Percentiles rank a stretch among this genome's conserved stretches.
These are phyloP conservation scores for Chanos chanos DNA, from an alignment of 2,797 vertebrate genomes.

Conservation along the genomic window DNA sequence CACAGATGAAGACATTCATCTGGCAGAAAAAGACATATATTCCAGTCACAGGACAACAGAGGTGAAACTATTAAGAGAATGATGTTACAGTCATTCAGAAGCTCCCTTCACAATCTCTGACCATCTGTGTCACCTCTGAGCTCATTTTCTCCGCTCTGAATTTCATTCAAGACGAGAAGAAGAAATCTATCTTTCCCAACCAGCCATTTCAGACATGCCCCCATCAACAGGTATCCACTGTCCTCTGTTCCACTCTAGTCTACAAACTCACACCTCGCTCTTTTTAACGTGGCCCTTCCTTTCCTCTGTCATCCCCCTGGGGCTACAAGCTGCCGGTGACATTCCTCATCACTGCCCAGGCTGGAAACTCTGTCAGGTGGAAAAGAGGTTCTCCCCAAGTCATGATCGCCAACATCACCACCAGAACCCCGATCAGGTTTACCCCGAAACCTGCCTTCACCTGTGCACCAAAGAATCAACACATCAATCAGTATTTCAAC, in stretches of 20 bases:
- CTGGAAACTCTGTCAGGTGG: conserved; percentile 83
- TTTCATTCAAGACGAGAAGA: no score
- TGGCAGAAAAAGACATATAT: no score
- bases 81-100: no score
- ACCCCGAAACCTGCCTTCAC: conserved; percentile 96
- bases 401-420: conserved; percentile 93
- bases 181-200: no score
- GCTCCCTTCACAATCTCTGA: background rate
- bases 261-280: background rate
- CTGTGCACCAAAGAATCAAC: no score
- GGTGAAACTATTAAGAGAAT: no score
- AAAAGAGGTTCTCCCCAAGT: conserved; percentile 95
- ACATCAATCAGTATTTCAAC: no score
- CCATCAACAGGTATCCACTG: no score
- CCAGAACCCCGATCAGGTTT: conserved; percentile 89
- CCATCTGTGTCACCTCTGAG: background rate
- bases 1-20: no score
- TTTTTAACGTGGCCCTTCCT: background rate
- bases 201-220: no score
- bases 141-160: no score
- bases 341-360: conserved; percentile 82
- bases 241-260: background rate
- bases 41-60: no score
- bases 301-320: background rate
- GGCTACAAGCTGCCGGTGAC: conserved; percentile 71